phyloP scores from a whole-genome alignment of 2,888 invertebrate species.

The Drosophila nr. fundita region DNA sequence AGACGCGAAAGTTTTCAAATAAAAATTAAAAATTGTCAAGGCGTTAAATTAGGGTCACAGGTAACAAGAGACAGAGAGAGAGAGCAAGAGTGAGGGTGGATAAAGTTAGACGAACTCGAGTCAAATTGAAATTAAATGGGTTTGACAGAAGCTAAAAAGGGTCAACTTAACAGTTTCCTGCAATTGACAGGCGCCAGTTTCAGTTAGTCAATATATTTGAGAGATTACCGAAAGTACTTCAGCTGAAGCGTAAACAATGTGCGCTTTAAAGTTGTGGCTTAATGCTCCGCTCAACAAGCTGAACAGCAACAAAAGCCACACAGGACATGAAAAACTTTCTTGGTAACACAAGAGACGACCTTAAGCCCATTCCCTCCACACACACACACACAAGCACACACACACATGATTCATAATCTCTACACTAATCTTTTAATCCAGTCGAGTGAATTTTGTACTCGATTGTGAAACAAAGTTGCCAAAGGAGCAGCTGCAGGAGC shows the following conservation, averaged over 20 bases:
- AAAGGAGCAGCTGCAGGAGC: slow-evolving; percentile 39
- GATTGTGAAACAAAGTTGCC: slow-evolving; percentile 82
- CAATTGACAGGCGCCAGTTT: slow-evolving; percentile 49
- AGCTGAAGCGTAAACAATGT: slow-evolving; percentile 49
- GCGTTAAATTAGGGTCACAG: slow-evolving; percentile 80
- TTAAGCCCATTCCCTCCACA: neutral
- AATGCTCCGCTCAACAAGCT: slow-evolving; percentile 4
- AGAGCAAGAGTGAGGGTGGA: neutral
- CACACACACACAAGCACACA: slow-evolving; percentile 27
- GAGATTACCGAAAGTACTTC: slow-evolving; percentile 41
- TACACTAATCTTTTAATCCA: slow-evolving; percentile 84
- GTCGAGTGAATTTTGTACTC: slow-evolving; percentile 84
- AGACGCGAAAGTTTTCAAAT: slow-evolving; percentile 74
- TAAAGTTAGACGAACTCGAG: slow-evolving; percentile 29
- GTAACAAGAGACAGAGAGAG: slow-evolving; percentile 32
- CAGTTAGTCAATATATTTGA: slow-evolving; percentile 54
- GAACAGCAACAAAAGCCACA: slow-evolving; percentile 54
- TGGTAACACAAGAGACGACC: slow-evolving; percentile 38
- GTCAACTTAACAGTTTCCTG: slow-evolving; percentile 37
- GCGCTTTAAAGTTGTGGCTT: slow-evolving; percentile 41
- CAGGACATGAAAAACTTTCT: slow-evolving; percentile 53
- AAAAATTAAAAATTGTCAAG: slow-evolving; percentile 81
- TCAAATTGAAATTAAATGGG: slow-evolving; percentile 71
- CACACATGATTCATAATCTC: slow-evolving; percentile 81
- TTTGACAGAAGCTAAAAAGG: slow-evolving; percentile 57